A percentile compares a stretch with the other conserved stretches of the same genome.
phyloP scores from a whole-genome alignment of 1,140 invertebrate genomes.

The Triops cancriformis region DNA sequence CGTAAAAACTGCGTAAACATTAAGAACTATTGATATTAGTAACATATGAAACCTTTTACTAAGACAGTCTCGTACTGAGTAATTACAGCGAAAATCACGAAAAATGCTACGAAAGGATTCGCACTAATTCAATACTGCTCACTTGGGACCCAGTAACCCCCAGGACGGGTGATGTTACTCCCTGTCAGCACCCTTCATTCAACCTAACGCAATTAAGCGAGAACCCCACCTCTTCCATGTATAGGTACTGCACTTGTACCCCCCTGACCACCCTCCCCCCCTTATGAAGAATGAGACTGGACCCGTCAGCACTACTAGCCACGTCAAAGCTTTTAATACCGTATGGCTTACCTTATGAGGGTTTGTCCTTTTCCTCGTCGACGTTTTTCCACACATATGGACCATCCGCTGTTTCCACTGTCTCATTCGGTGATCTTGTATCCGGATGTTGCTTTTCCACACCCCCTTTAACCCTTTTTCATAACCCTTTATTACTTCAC shows the following conservation, averaged over 20 bases:
- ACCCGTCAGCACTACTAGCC: neutral
- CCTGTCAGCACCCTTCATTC: no score
- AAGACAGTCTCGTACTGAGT: neutral
- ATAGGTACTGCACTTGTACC: neutral
- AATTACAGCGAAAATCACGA: constrained; percentile 52
- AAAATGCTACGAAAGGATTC: constrained; percentile 50
- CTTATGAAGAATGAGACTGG: neutral
- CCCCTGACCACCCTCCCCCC: neutral
- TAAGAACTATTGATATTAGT: no score
- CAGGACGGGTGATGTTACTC: no score
- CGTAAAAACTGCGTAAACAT: no score
- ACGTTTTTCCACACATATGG: neutral
- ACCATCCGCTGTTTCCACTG: neutral
- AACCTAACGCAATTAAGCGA: neutral
- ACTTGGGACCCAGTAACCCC: no score
- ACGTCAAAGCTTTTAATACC: neutral
- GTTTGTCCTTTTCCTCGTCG: neutral
- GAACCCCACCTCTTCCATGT: constrained; percentile 4
- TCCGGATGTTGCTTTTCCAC: neutral
- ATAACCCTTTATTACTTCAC: neutral
- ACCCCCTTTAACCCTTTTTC: neutral
- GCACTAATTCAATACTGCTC: constrained; percentile 37
- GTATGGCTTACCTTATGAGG: neutral
- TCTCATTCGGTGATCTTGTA: constrained; percentile 4
- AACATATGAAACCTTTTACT: no score